Evolutionary conservation across 2,113 vertebrate genomes (phyloP).

Genomic region (Aleadryas rufinucha): DNA sequence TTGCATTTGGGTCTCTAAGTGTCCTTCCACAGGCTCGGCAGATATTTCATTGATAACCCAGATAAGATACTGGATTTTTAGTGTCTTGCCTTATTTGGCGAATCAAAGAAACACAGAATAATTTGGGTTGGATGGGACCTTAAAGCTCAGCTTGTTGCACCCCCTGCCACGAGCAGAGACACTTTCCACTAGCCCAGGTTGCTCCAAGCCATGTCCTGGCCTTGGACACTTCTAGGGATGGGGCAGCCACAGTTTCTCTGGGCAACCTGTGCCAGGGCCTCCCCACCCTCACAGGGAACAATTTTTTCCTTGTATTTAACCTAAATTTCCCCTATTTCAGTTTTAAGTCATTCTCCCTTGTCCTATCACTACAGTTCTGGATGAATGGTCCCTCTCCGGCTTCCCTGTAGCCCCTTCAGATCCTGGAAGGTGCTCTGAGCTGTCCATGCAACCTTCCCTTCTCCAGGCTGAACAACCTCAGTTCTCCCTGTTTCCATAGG

Average conservation of each 20-base stretch:
- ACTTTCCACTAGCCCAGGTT: accelerated
- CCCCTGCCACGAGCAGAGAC: neutral
- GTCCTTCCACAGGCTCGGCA: neutral
- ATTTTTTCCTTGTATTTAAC: neutral
- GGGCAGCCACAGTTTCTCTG: neutral
- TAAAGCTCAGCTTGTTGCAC: neutral
- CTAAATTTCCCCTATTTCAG: neutral
- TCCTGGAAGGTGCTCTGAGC: neutral
- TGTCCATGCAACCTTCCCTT: neutral
- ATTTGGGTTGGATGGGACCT: neutral
- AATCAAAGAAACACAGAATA: neutral
- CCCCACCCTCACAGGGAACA: neutral
- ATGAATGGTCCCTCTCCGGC: neutral
- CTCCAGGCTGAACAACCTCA: neutral
- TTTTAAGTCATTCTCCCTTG: neutral
- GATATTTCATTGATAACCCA: neutral
- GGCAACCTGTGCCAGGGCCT: neutral
- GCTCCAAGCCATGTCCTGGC: neutral
- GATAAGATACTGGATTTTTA: neutral
- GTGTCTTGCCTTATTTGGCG: neutral
- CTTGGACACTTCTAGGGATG: neutral
- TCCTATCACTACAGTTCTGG: neutral
- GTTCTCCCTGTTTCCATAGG: neutral
- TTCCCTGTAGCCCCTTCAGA: neutral
- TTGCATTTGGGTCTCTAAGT: neutral